Base-by-base conservation (phyloP, 2,797 vertebrate genomes). In the Coranthus polyacanthus region DNA sequence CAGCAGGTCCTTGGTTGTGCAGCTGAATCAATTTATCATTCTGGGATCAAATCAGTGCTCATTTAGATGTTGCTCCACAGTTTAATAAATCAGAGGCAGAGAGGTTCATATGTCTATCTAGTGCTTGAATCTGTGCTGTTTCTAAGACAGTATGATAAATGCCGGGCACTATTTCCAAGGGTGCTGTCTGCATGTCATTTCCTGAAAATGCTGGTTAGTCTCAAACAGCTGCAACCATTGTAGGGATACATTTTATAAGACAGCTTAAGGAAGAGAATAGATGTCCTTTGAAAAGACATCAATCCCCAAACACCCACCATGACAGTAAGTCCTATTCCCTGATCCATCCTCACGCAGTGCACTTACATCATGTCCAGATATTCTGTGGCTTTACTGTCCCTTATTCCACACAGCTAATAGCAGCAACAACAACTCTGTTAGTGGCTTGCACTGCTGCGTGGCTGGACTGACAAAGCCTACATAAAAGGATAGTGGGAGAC, bases 391-490 rank as follows among this genome's bases (percentile, higher is more conserved):
- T 92, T 86, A 69, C 72, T 68, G 46, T 80, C 73, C 54, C 78
- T 68, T 74, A 66, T 83, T 93, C 88, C 77, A 81, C 72, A 84
- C 75, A 77, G 81, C 86, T 93, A 93, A 93, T 93, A 93, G 91
- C 91, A 82, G 79, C 82, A 85, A 90, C 82, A 85, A 90, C 82
- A 82, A 57, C 80, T 87, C 67, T 60, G 78, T 87, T 82, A 69
- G 82, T 77, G 49, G 64, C 67, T 75, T 55, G 62, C 21, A 26
- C 67, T 69, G 75, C 80, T 77, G 81, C 60, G 60, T 83, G 76
- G 75, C 72, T 72, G 64, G 74, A 86, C 80, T 78, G 68, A 83
- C 79, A 85, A 84, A 85, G 78, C 78, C 65, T 53, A 84, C 77
- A 88, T 88, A 68, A 88, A 89, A 90, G 76, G 72, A 72, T 68